Percentiles rank a stretch among this genome's conserved stretches.
Conservation (phyloP, 2,113 vertebrate species). For the Psammodynastes pulverulentus region DNA sequence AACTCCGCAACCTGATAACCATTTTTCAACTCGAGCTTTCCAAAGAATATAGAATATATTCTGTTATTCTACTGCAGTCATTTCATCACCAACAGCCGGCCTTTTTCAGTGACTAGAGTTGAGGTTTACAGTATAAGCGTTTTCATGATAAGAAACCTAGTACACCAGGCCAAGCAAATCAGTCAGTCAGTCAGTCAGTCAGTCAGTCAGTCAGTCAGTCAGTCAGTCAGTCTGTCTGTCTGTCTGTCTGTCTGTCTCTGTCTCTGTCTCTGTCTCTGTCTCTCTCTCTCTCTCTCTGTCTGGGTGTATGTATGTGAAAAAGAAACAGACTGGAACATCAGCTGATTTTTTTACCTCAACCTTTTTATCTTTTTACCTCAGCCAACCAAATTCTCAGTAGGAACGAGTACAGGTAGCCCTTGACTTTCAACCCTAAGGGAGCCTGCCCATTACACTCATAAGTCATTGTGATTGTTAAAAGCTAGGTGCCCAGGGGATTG, state of each 20-base stretch:
- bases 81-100: neutral
- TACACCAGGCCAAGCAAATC: neutral
- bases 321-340: neutral
- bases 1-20: neutral
- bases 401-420: neutral
- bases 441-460: neutral
- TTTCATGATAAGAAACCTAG: neutral
- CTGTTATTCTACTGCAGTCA: neutral
- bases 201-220: too few relatives aligned
- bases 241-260: too few relatives aligned
- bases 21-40: neutral
- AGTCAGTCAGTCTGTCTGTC: too few relatives aligned
- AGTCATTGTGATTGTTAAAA: neutral
- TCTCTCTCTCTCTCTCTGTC: neutral
- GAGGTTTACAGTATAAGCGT: neutral
- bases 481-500: neutral
- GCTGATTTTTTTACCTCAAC: neutral
- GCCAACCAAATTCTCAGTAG: neutral
- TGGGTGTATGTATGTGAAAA: too few relatives aligned
- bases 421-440: neutral
- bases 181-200: too few relatives aligned
- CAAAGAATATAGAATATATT: neutral
- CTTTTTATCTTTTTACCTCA: neutral
- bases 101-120: neutral
- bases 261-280: too few relatives aligned